phyloP scores from a whole-genome alignment of 2,797 vertebrate genomes.

The Anguilla megastoma region DNA sequence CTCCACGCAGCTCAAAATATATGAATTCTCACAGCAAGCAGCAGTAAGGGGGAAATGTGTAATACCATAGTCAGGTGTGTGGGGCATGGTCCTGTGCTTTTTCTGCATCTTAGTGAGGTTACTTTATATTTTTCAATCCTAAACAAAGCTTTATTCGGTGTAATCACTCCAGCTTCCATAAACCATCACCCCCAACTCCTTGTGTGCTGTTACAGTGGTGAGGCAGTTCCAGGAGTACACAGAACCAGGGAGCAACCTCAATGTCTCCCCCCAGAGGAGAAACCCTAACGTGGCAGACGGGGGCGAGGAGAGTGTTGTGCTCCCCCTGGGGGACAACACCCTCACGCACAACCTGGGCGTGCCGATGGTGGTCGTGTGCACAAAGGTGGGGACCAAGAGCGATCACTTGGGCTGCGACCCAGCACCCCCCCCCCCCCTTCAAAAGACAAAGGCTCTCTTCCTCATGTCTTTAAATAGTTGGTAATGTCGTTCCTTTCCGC shows the following conservation, averaged over 20 bases:
- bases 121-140: neutral
- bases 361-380: constrained; percentile 94
- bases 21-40: neutral
- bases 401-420: neutral
- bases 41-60: neutral
- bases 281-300: constrained; percentile 76
- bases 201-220: constrained; percentile 76
- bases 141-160: neutral
- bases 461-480: neutral
- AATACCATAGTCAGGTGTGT: neutral
- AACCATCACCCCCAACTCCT: neutral
- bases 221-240: constrained; percentile 97
- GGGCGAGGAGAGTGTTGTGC: constrained; percentile 87
- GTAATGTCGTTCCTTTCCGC: neutral
- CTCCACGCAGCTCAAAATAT: neutral
- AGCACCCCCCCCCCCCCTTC: neutral
- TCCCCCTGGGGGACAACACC: constrained; percentile 93
- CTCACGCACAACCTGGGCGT: constrained; percentile 96
- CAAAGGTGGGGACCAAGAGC: constrained; percentile 80
- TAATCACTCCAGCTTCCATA: neutral
- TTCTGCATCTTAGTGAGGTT: neutral
- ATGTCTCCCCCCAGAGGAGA: constrained; percentile 89
- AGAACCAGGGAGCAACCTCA: constrained; percentile 91
- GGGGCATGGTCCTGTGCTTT: neutral
- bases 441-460: too few species aligned